Percentiles rank a stretch among this genome's conserved stretches.
phyloP scores from a whole-genome alignment of 2,797 vertebrate species.

The Thalassophryne amazonica region DNA sequence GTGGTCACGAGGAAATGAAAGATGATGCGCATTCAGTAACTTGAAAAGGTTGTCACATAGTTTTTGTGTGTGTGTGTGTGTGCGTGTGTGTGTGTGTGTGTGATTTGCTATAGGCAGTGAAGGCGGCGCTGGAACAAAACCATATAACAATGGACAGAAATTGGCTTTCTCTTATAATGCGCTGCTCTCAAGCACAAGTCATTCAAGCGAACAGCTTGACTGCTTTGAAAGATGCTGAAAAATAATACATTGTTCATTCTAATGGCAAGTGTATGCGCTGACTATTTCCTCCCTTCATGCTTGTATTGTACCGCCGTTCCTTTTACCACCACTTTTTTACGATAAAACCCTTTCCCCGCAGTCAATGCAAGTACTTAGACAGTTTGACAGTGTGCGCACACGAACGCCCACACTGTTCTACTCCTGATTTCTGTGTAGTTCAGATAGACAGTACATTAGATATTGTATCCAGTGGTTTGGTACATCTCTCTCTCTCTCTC shows the following conservation, averaged over 20 bases:
- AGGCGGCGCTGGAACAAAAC: conserved; percentile 32
- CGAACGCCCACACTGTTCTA: background rate
- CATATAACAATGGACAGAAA: conserved; percentile 44
- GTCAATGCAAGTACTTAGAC: conserved; percentile 6
- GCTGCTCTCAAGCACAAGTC: conserved; percentile 19
- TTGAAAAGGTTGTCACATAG: conserved; percentile 62
- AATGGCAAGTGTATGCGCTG: conserved; percentile 28
- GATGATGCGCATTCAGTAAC: conserved; percentile 58
- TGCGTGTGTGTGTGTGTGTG: conserved; percentile 36
- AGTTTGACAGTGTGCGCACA: conserved; percentile 17
- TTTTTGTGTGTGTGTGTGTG: conserved; percentile 36
- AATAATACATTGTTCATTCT: conserved; percentile 38
- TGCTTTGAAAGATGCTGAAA: conserved; percentile 7
- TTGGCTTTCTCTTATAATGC: conserved; percentile 43
- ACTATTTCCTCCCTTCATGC: conserved; percentile 12
- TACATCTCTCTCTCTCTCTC: conserved; percentile 41
- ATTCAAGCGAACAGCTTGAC: conserved; percentile 20
- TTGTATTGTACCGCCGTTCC: conserved; percentile 8
- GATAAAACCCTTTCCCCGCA: conserved; percentile 15
- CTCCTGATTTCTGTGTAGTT: conserved; percentile 7
- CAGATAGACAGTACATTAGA: conserved; percentile 32
- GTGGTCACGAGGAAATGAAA: conserved; percentile 64
- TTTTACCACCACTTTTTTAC: conserved; percentile 33
- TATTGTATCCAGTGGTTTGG: conserved; percentile 27
- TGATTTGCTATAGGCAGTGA: conserved; percentile 41